Conservation (phyloP, 1,140 invertebrate genomes). For the Tyrophagus putrescentiae region DNA sequence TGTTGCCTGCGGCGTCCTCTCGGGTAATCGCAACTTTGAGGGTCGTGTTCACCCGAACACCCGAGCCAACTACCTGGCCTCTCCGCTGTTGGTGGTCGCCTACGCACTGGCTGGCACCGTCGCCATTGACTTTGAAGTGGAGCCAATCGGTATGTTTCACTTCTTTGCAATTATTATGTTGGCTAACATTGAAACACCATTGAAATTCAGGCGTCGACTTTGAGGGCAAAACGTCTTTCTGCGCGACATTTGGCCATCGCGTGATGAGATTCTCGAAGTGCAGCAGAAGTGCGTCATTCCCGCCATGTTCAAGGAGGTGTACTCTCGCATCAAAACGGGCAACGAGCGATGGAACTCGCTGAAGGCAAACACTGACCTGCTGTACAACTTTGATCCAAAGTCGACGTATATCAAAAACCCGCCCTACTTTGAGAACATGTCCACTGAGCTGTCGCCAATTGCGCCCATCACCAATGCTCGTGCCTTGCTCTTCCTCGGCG, state of each 20-base stretch:
- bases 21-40: conserved; percentile 94
- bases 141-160: conserved; percentile 62
- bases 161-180: conserved; percentile 15
- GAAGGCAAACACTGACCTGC: conserved; percentile 54
- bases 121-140: conserved; percentile 83
- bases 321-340: conserved; percentile 67
- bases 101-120: conserved; percentile 67
- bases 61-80: conserved; percentile 87
- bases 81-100: conserved; percentile 84
- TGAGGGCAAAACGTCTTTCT: conserved; percentile 63
- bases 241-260: conserved; percentile 83
- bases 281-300: conserved; percentile 82
- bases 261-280: conserved; percentile 66
- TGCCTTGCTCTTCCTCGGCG: conserved; percentile 71
- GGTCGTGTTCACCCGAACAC: conserved; percentile 91
- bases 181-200: conserved; percentile 10
- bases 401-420: conserved; percentile 94
- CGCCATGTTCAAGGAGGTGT: conserved; percentile 95
- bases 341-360: conserved; percentile 71
- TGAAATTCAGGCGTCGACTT: conserved; percentile 42
- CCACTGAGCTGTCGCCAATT: conserved; percentile 34
- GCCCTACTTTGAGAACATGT: conserved; percentile 69
- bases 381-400: conserved; percentile 78
- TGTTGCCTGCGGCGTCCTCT: conserved; percentile 83
- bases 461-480: conserved; percentile 44